A percentile compares a stretch with the other conserved stretches of the same genome.
Conservation (phyloP, 2,113 vertebrate species). For the Donacobius atricapilla region DNA sequence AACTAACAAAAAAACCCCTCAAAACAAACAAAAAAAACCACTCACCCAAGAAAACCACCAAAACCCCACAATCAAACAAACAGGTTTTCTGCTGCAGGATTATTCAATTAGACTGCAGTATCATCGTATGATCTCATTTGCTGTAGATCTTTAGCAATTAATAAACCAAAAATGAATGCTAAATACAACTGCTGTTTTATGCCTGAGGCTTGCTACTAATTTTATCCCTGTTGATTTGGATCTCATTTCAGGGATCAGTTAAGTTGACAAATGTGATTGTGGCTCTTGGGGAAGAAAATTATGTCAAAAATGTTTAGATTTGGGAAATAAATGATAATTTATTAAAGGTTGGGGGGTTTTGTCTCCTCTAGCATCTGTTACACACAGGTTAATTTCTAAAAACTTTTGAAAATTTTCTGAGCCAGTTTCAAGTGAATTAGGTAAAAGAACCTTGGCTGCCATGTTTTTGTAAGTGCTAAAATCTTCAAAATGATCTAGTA, state of each 20-base stretch:
- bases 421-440: neutral
- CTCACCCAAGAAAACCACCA: neutral
- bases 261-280: neutral
- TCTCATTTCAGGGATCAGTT: constrained; percentile 15
- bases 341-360: neutral
- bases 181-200: neutral
- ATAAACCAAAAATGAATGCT: neutral
- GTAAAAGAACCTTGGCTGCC: neutral
- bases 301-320: neutral
- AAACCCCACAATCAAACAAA: neutral
- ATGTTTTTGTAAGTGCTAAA: neutral
- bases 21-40: neutral
- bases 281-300: neutral
- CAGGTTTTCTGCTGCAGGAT: neutral
- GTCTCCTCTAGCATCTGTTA: neutral
- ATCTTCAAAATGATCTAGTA: neutral
- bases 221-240: neutral
- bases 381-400: neutral
- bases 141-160: neutral
- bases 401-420: neutral
- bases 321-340: neutral
- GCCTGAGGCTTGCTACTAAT: neutral
- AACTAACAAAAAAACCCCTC: too few species aligned
- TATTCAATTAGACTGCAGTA: neutral
- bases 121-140: neutral